These are phyloP conservation scores for Cydia strobilella DNA, from an alignment of 1,140 invertebrate species.

Conservation along the genomic window DNA sequence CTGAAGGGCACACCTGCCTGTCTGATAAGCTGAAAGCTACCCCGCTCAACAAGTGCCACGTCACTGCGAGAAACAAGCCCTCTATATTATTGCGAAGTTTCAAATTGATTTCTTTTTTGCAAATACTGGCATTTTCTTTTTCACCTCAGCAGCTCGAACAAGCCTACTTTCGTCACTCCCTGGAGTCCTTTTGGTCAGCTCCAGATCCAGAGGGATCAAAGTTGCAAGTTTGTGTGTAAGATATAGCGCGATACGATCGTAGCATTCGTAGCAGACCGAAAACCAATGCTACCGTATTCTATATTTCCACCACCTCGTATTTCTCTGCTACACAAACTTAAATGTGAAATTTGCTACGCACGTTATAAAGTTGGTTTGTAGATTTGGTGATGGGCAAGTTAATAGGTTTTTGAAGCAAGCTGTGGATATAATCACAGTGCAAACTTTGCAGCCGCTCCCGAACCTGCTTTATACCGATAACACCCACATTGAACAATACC, in stretches of 20 bases:
- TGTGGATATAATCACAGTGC: neutral
- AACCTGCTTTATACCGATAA: neutral
- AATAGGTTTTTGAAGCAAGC: neutral
- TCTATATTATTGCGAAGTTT: slow-evolving; percentile 32
- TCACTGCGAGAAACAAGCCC: slow-evolving; percentile 38
- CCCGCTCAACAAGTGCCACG: slow-evolving; percentile 46
- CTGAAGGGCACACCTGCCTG: slow-evolving; percentile 28
- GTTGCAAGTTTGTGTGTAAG: neutral
- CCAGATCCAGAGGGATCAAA: slow-evolving; percentile 8
- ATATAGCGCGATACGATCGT: neutral
- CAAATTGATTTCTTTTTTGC: neutral
- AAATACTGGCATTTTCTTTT: neutral
- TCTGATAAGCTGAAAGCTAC: slow-evolving; percentile 40
- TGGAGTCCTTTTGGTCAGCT: slow-evolving; percentile 9
- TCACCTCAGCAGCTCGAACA: no score
- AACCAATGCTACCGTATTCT: neutral
- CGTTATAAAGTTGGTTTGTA: neutral
- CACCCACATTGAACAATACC: neutral
- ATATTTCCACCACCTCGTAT: neutral
- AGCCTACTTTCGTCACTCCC: no score
- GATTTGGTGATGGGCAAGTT: neutral
- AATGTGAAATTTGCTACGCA: neutral
- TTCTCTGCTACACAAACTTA: neutral
- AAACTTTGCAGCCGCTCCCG: neutral
- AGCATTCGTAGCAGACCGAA: neutral